Conservation (phyloP, 2,797 vertebrate species). For the Meriones psammophilus region DNA sequence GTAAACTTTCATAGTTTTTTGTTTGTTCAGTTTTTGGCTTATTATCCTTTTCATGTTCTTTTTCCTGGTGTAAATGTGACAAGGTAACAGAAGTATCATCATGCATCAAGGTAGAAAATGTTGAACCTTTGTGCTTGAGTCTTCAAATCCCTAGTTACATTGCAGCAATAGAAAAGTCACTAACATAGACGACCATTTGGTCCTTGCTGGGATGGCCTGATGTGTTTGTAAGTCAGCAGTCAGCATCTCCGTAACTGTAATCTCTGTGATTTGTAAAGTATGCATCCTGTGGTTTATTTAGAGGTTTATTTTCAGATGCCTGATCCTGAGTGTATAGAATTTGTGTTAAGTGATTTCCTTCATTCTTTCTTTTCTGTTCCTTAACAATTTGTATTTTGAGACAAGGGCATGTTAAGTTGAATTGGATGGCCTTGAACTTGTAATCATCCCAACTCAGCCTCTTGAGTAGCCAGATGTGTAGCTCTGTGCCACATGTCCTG, state of each 20-base stretch:
- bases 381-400: background rate
- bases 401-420: background rate
- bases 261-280: slow-evolving; percentile 38
- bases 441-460: background rate
- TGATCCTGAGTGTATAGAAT: background rate
- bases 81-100: background rate
- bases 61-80: background rate
- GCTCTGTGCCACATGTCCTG: accelerated
- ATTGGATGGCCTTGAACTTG: background rate
- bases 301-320: slow-evolving; percentile 50
- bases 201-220: slow-evolving; percentile 14
- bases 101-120: background rate
- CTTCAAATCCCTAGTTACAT: background rate
- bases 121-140: accelerated
- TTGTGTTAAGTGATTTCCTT: no score
- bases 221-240: background rate
- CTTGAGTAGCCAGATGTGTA: background rate
- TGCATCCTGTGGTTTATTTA: slow-evolving; percentile 34
- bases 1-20: background rate
- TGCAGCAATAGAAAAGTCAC: background rate
- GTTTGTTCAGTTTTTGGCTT: background rate
- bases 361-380: background rate
- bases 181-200: background rate
- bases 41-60: background rate
- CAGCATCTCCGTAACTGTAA: slow-evolving; percentile 15